Evolutionary conservation across 2,888 invertebrate genomes (phyloP).

Genomic region (Epinotia ramella): DNA sequence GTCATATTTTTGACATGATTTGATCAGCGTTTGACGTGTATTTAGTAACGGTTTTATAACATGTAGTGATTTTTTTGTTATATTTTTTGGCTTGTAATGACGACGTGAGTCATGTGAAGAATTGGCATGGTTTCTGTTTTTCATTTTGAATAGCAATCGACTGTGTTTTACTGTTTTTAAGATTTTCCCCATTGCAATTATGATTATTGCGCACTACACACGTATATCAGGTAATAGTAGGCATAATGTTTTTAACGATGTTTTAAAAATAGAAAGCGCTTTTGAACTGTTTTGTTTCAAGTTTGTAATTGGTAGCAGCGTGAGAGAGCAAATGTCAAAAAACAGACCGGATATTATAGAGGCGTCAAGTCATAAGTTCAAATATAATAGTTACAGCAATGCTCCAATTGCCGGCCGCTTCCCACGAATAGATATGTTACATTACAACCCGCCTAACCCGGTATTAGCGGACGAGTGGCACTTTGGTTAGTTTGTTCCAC

Average conservation of each 20-base stretch:
- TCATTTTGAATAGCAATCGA: background rate
- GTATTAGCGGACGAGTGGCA: conserved; percentile 54
- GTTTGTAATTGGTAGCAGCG: background rate
- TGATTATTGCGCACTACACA: too few species aligned
- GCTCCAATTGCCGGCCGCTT: conserved; percentile 51
- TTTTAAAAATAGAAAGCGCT: too few species aligned
- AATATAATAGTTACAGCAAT: conserved; percentile 41
- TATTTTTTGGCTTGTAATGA: background rate
- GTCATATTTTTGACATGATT: conserved; percentile 43
- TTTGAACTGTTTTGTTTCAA: too few species aligned
- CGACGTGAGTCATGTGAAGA: background rate
- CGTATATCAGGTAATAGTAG: too few species aligned
- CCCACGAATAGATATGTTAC: conserved; percentile 56
- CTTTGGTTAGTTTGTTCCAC: conserved; percentile 48
- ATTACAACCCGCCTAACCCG: conserved; percentile 50
- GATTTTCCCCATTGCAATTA: too few species aligned
- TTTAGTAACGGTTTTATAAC: conserved; percentile 47
- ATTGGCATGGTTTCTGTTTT: background rate
- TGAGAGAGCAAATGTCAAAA: background rate
- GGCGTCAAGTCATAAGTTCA: conserved; percentile 44
- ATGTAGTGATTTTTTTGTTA: conserved; percentile 3
- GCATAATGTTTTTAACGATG: too few species aligned
- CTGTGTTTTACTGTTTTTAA: too few species aligned
- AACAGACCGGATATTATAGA: conserved; percentile 35
- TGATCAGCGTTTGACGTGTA: conserved; percentile 48